phyloP scores from a whole-genome alignment of 1,140 invertebrate species.

The Drosophila pandora region DNA sequence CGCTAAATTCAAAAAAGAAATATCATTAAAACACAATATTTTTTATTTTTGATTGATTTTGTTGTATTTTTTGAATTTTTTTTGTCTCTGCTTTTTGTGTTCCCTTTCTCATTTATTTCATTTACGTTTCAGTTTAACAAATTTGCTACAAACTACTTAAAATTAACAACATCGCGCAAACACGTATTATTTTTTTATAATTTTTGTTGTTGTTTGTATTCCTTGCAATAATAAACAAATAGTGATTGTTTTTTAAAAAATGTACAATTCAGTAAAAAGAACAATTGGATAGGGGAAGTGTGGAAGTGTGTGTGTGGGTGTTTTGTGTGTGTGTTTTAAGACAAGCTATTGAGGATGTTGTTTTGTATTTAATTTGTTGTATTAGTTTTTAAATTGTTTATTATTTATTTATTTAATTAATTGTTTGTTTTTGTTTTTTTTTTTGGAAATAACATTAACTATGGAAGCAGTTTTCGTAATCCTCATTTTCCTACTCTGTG shows the following conservation, averaged over 20 bases:
- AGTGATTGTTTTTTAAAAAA: constrained; percentile 43
- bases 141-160: constrained; percentile 76
- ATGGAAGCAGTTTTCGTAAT: constrained; percentile 58
- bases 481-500: background rate
- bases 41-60: constrained; percentile 13
- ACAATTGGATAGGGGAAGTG: constrained; percentile 41
- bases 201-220: constrained; percentile 27
- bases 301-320: too few species aligned
- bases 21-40: background rate
- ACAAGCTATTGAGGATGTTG: constrained; percentile 20
- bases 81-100: constrained; percentile 49
- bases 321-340: constrained; percentile 18
- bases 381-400: background rate
- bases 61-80: constrained; percentile 23
- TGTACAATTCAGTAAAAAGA: constrained; percentile 57
- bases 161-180: constrained; percentile 77
- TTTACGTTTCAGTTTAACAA: constrained; percentile 65
- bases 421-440: constrained; percentile 36
- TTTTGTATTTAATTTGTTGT: background rate
- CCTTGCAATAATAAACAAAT: constrained; percentile 63
- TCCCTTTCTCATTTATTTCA: constrained; percentile 64
- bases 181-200: constrained; percentile 23
- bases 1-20: constrained; percentile 3
- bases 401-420: background rate
- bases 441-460: constrained; percentile 61